Evolutionary conservation across 2,113 vertebrate genomes (phyloP).

Genomic region (Elephantulus edwardii): DNA sequence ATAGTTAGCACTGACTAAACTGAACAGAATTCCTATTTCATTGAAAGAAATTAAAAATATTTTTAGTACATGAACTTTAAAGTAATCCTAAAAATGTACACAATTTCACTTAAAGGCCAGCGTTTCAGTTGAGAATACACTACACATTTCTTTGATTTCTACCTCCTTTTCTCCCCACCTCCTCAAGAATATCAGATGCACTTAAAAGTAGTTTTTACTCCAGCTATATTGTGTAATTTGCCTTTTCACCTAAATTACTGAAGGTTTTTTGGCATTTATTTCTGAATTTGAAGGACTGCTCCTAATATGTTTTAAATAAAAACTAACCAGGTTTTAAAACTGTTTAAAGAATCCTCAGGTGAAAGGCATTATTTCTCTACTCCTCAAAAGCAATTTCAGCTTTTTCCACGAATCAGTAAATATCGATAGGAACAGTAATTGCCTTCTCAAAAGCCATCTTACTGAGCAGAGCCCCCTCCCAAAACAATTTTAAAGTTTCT

Average conservation of each 20-base stretch:
- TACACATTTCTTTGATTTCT: background rate
- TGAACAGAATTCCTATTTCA: conserved; percentile 31
- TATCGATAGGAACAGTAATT: conserved; percentile 44
- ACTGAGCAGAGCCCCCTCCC: background rate
- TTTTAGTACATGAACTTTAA: conserved; percentile 37
- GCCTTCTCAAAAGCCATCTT: conserved; percentile 24
- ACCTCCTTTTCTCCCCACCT: background rate
- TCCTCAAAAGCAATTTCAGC: background rate
- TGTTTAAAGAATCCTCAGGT: conserved; percentile 44
- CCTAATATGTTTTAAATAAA: conserved; percentile 43
- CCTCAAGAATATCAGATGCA: background rate
- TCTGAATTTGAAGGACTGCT: conserved; percentile 4
- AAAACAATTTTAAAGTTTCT: background rate
- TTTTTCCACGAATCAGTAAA: conserved; percentile 43
- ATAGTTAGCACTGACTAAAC: conserved; percentile 1
- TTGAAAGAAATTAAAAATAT: conserved; percentile 55
- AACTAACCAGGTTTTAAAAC: conserved; percentile 39
- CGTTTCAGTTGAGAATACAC: conserved; percentile 8
- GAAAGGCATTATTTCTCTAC: conserved; percentile 21
- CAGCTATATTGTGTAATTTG: conserved; percentile 5
- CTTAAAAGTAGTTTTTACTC: conserved; percentile 48
- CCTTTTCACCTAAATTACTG: conserved; percentile 28
- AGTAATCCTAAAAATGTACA: conserved; percentile 21
- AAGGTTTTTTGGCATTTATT: conserved; percentile 25
- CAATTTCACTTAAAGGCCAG: background rate